Evolutionary conservation across 2,797 vertebrate species (phyloP).

Genomic region (Microtus californicus): DNA sequence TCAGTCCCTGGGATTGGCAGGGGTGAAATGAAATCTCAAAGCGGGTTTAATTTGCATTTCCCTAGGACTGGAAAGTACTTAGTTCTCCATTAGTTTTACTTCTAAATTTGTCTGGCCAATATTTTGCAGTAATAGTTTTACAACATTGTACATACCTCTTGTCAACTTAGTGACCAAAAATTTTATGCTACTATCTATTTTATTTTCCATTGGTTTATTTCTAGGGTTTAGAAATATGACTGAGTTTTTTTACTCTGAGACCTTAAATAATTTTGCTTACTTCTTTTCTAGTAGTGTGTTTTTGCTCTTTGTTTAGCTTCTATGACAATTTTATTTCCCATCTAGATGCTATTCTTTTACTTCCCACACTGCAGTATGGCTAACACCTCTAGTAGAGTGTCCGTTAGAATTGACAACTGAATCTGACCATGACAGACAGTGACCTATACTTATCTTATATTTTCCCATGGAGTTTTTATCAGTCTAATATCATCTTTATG

Average conservation of each 20-base stretch:
- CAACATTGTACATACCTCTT: neutral
- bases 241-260: neutral
- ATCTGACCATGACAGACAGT: neutral
- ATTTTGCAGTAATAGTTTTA: slow-evolving; percentile 40
- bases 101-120: neutral
- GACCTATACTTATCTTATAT: slow-evolving; percentile 15
- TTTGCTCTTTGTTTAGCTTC: neutral
- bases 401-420: neutral
- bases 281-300: neutral
- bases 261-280: neutral
- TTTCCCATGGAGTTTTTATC: slow-evolving; percentile 1
- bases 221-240: slow-evolving; percentile 10
- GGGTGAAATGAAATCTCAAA: neutral
- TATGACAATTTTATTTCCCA: neutral
- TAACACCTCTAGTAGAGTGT: neutral
- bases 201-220: slow-evolving; percentile 30
- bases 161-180: neutral
- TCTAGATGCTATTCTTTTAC: neutral
- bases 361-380: neutral
- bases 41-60: neutral
- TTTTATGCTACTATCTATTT: slow-evolving; percentile 33
- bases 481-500: neutral
- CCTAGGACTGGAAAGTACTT: neutral
- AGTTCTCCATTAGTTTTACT: neutral
- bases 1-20: neutral